phyloP scores from a whole-genome alignment of 2,113 vertebrate species.

The Anser cygnoides region DNA sequence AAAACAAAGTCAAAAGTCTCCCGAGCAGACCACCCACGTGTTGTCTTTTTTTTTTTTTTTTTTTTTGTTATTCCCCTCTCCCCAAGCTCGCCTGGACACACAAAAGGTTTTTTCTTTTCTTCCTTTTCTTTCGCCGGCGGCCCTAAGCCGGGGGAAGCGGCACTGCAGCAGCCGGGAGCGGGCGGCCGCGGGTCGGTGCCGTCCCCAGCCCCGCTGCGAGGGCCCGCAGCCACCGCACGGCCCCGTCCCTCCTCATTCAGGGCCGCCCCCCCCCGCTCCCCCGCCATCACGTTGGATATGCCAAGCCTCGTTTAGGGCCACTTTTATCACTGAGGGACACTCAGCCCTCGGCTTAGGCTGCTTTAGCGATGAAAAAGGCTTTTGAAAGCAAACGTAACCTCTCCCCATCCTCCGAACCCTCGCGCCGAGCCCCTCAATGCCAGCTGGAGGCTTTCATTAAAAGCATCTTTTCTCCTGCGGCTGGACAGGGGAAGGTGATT shows the following conservation, averaged over 20 bases:
- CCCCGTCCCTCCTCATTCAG: neutral
- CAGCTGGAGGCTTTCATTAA: neutral
- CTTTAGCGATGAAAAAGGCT: conserved; percentile 13
- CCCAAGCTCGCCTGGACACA: conserved; percentile 19
- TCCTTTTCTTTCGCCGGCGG: neutral
- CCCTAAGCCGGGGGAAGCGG: neutral
- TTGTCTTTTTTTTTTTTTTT: neutral
- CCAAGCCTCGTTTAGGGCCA: conserved; percentile 36
- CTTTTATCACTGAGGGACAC: conserved; percentile 19
- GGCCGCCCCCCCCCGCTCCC: neutral
- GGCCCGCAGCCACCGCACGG: neutral
- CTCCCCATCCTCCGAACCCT: neutral
- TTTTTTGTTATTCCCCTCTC: neutral
- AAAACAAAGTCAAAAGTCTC: conserved; percentile 65
- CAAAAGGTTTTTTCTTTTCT: neutral
- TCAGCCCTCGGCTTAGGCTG: conserved; percentile 7
- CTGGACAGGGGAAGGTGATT: neutral
- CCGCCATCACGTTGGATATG: neutral
- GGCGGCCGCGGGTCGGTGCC: neutral
- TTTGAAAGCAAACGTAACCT: neutral
- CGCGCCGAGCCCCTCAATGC: neutral
- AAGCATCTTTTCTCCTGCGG: neutral
- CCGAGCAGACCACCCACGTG: conserved; percentile 55
- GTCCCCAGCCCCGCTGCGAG: neutral
- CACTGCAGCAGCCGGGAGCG: neutral